A percentile compares a stretch with the other conserved stretches of the same genome.
phyloP scores from a whole-genome alignment of 2,888 invertebrate genomes.

The Eupithecia abbreviata region DNA sequence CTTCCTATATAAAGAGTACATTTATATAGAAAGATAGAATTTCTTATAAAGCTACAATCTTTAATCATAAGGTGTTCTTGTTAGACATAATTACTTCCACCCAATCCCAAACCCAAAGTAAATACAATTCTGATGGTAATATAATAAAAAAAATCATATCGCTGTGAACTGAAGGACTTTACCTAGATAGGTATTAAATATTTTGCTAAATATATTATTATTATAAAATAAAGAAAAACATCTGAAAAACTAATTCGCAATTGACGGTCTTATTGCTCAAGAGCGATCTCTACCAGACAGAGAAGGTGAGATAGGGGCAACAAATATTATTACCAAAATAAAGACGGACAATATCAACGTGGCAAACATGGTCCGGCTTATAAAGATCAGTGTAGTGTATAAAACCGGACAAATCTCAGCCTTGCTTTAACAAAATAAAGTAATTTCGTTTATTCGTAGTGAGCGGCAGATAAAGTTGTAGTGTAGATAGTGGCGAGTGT shows the following conservation, averaged over 20 bases:
- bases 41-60: too few relatives aligned
- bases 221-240: too few relatives aligned
- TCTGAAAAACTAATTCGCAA: too few relatives aligned
- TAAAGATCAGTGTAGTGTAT: not conserved
- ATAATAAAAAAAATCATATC: not conserved
- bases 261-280: not conserved
- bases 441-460: slow-evolving; percentile 64
- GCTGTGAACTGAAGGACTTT: too few relatives aligned
- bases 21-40: too few relatives aligned
- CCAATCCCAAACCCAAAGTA: not conserved
- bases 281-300: not conserved
- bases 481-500: slow-evolving; percentile 82
- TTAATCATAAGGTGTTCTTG: not conserved
- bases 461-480: slow-evolving; percentile 77
- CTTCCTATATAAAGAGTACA: too few relatives aligned
- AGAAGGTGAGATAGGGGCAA: not conserved
- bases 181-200: too few relatives aligned
- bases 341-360: not conserved
- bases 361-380: not conserved
- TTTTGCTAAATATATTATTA: too few relatives aligned
- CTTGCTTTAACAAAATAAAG: slow-evolving; percentile 49
- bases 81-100: not conserved
- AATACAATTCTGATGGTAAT: not conserved
- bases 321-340: not conserved
- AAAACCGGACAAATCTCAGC: slow-evolving; percentile 14